phyloP scores from a whole-genome alignment of 1,140 invertebrate genomes.

The Leptonema lineaticorne region DNA sequence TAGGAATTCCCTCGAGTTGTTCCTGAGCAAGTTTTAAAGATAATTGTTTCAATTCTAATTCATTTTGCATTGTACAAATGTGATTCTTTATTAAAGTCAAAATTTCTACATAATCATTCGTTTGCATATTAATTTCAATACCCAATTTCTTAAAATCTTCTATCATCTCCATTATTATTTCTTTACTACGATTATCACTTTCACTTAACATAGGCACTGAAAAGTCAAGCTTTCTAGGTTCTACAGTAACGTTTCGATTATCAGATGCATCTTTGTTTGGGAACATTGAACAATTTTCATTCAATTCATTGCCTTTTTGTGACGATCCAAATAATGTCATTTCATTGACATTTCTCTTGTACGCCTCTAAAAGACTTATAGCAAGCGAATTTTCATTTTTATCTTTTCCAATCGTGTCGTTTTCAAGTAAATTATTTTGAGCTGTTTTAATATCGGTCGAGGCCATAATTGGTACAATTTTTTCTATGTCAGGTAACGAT shows the following conservation, averaged over 20 bases:
- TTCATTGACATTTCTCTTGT: constrained; percentile 54
- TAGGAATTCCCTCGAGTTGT: constrained; percentile 56
- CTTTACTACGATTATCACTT: constrained; percentile 21
- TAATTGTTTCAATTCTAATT: constrained; percentile 56
- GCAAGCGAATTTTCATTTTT: constrained; percentile 23
- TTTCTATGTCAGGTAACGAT: constrained; percentile 18
- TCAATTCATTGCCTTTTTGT: constrained; percentile 41
- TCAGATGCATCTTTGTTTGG: constrained; percentile 52
- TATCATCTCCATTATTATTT: constrained; percentile 16
- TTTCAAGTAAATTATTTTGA: background rate
- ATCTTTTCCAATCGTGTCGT: constrained; percentile 3
- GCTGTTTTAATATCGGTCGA: constrained; percentile 8
- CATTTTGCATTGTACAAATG: constrained; percentile 54
- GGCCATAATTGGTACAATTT: constrained; percentile 19
- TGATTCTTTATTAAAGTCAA: constrained; percentile 58
- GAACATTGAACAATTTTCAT: constrained; percentile 54
- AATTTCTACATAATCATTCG: constrained; percentile 52
- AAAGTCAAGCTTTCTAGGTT: constrained; percentile 55
- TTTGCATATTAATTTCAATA: constrained; percentile 48
- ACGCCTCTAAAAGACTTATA: constrained; percentile 37
- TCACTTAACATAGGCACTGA: constrained; percentile 45
- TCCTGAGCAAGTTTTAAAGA: constrained; percentile 56
- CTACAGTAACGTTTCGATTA: constrained; percentile 48
- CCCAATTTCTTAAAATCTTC: constrained; percentile 41
- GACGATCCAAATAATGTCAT: constrained; percentile 49